phyloP scores from a whole-genome alignment of 2,888 invertebrate genomes.

The Erebia palarica region DNA sequence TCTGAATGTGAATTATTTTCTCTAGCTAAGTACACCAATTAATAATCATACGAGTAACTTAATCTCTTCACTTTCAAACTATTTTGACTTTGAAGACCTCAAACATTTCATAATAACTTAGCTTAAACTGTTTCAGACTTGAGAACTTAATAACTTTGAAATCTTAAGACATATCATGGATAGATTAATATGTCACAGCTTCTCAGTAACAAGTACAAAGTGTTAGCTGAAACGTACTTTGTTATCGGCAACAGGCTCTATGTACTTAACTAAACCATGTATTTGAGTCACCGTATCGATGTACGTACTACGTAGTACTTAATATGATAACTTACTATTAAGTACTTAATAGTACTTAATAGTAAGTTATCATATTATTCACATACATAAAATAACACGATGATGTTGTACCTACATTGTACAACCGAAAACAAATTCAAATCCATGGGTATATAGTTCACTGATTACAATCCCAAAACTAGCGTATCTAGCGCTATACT shows the following conservation, averaged over 20 bases:
- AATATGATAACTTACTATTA: too few relatives aligned
- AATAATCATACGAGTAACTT: too few relatives aligned
- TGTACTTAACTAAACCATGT: not conserved
- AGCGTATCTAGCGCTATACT: too few relatives aligned
- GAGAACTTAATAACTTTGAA: not conserved
- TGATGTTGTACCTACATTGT: too few relatives aligned
- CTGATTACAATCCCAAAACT: too few relatives aligned
- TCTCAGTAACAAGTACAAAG: not conserved
- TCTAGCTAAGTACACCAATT: not conserved
- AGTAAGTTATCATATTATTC: too few relatives aligned
- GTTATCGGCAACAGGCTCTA: slow-evolving; percentile 2
- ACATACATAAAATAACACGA: too few relatives aligned
- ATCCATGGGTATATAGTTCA: too few relatives aligned
- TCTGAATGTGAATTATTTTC: not conserved
- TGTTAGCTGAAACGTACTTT: not conserved
- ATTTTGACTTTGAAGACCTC: not conserved
- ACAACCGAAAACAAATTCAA: too few relatives aligned
- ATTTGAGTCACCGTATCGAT: too few relatives aligned
- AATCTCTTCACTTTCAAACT: not conserved
- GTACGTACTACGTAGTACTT: too few relatives aligned
- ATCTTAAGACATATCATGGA: not conserved
- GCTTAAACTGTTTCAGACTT: not conserved
- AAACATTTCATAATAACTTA: not conserved
- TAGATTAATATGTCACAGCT: slow-evolving; percentile 13
- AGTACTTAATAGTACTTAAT: too few relatives aligned